phyloP scores from a whole-genome alignment of 1,140 invertebrate species.

The Caenorhabditis elegans region DNA sequence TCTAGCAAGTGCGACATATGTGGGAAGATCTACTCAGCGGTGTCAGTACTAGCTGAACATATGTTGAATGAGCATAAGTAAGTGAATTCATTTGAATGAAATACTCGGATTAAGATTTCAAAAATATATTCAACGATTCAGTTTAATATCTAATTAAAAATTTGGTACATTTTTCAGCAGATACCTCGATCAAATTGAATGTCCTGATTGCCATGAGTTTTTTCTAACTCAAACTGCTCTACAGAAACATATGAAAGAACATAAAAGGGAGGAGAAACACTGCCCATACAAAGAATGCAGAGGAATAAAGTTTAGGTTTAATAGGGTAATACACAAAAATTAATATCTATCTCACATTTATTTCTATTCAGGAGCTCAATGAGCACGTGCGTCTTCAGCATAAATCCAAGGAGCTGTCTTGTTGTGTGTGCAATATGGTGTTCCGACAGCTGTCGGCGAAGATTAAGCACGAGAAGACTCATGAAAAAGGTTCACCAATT shows the following conservation, averaged over 20 bases:
- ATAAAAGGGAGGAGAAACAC: neutral
- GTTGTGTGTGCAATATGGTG: constrained; percentile 6
- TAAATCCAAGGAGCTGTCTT: neutral
- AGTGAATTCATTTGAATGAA: too few species aligned
- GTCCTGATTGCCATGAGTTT: neutral
- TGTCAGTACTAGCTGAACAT: neutral
- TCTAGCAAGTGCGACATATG: neutral
- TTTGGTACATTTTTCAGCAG: neutral
- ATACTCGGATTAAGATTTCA: too few species aligned
- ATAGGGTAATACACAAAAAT: neutral
- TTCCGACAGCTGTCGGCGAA: constrained; percentile 4
- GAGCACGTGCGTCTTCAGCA: constrained; percentile 11
- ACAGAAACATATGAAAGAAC: constrained; percentile 1
- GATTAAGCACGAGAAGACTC: neutral
- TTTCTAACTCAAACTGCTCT: neutral
- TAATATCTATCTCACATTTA: neutral
- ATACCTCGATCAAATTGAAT: neutral
- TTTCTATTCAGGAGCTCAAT: neutral
- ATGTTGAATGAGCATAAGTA: neutral
- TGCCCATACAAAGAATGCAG: neutral
- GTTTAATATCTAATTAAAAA: too few species aligned
- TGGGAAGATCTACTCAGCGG: neutral
- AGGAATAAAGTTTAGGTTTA: neutral
- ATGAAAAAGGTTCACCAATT: neutral
- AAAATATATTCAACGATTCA: too few species aligned